Evolutionary conservation across 2,797 vertebrate species (phyloP), one percentile per base, ranked within the genome.

Genomic region (Ficedula albicollis): DNA sequence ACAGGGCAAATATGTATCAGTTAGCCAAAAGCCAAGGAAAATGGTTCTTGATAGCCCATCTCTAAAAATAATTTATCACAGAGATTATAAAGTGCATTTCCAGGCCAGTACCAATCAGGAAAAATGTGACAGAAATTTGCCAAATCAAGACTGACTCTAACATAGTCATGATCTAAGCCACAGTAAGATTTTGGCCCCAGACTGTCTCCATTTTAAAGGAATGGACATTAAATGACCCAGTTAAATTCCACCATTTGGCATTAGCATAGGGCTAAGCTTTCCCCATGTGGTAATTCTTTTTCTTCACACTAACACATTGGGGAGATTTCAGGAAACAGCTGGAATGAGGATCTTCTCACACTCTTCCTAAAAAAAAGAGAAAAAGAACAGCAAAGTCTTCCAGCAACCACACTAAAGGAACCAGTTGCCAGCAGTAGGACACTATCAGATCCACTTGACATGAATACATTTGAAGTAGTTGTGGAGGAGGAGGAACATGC

Each of bases 291-390:
- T 60, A 79, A 74, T 79, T 56, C 36, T 54, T 91, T 70, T 70
- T 78, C 69, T 95, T 84, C 74, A 90, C 21, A 10, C 52, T 29
- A 34, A 58, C 22, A 69, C 44, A 52, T 22, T 29, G 22, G 54
- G 74, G 43, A 90, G 74, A 89, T 51, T 79, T 87, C 52, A 95
- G 92, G 87, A 89, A 94, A 84, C 80, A 91, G 77, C 44, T 91
- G 89, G 73, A 94, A 95, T 22, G 32, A 86, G 26, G 54, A 75
- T 82, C 77, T 84, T 87, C 84, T 89, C 67, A 80, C 48, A 73
- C 20, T 70, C 55, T 80, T 74, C 83, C 87, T 76, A 34, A 70
- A 72, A 78, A 34, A 77, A 78, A 75, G 88, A 75, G 56, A 38
- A 82, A 82, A 73, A 90, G 82, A 41, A 78, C 38, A 88, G 69